These are phyloP conservation scores for Allobates femoralis DNA, from an alignment of 2,797 vertebrate genomes.

Conservation along the genomic window DNA sequence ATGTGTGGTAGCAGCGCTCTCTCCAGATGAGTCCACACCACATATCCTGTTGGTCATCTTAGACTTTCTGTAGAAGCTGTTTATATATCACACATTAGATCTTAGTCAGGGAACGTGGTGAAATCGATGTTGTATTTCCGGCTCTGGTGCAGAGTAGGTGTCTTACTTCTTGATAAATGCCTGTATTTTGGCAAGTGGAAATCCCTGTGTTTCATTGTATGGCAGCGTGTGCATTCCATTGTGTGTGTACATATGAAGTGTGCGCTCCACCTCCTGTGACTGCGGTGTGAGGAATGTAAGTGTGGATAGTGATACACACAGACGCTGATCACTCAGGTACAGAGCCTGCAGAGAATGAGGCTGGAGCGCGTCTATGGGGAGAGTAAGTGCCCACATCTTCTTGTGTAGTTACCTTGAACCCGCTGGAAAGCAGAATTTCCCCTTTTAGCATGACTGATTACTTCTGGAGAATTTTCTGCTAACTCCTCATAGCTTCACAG, in stretches of 20 bases:
- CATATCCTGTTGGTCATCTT: neutral
- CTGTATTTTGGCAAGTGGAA: neutral
- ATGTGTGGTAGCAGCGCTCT: neutral
- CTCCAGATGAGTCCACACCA: neutral
- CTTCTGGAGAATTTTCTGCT: neutral
- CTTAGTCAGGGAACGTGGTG: slow-evolving; percentile 14
- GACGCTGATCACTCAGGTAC: neutral
- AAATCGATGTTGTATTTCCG: neutral
- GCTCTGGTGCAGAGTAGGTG: neutral
- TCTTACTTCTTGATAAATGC: neutral
- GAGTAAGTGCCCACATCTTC: slow-evolving; percentile 34
- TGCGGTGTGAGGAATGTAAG: neutral
- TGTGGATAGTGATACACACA: neutral
- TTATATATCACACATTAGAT: neutral
- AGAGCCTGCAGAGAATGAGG: slow-evolving; percentile 12
- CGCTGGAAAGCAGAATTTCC: neutral
- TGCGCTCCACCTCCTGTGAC: slow-evolving; percentile 36
- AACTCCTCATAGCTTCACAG: no score
- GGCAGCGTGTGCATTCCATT: slow-evolving; percentile 49
- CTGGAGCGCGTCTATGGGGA: neutral
- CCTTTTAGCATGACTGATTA: neutral
- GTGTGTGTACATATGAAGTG: slow-evolving; percentile 33
- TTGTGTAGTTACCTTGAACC: neutral
- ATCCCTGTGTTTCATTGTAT: slow-evolving; percentile 23
- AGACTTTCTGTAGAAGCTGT: neutral